phyloP scores from a whole-genome alignment of 2,113 vertebrate species.

The Herpetotheres cachinnans region DNA sequence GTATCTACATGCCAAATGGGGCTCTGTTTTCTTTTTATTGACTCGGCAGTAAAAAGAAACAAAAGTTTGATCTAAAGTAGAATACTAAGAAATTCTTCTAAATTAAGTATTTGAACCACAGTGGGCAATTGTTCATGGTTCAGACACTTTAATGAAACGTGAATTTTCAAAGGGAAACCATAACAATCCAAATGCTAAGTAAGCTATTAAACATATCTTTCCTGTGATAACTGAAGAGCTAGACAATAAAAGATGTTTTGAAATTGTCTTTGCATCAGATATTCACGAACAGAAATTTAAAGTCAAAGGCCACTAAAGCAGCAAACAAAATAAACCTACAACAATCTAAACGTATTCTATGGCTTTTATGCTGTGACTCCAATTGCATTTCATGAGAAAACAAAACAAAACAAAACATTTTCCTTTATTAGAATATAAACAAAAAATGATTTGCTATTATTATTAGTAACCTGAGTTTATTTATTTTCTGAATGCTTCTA shows the following conservation, averaged over 20 bases:
- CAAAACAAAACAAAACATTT: neutral
- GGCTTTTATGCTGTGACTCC: neutral
- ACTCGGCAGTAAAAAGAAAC: neutral
- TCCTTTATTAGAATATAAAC: neutral
- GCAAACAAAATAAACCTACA: neutral
- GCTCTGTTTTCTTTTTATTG: neutral
- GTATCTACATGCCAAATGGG: neutral
- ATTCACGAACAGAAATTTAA: neutral
- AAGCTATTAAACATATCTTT: neutral
- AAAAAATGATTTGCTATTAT: neutral
- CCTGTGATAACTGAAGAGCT: neutral
- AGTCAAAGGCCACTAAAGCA: neutral
- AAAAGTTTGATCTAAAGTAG: neutral
- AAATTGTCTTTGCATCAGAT: neutral
- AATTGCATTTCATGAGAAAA: neutral
- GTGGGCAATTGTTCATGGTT: neutral
- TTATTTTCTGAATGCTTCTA: neutral
- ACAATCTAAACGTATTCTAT: neutral
- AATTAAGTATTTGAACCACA: neutral
- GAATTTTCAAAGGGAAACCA: neutral
- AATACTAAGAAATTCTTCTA: neutral
- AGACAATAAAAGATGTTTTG: neutral
- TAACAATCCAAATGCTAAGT: neutral
- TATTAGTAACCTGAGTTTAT: neutral
- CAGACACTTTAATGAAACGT: neutral